Evolutionary conservation across 2,888 invertebrate genomes (phyloP).

Genomic region (Lasioglossum morio): DNA sequence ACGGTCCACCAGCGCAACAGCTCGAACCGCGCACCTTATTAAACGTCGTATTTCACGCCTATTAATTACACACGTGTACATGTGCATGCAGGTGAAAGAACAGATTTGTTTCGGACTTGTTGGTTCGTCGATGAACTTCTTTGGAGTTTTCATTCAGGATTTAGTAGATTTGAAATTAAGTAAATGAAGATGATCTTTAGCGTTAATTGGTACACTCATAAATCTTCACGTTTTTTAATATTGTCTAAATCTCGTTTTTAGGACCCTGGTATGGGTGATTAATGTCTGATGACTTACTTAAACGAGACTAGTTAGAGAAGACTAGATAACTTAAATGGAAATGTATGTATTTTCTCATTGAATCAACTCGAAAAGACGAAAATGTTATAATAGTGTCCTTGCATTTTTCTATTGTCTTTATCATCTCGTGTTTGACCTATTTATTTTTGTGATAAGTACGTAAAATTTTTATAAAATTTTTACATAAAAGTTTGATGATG

Average conservation of each 20-base stretch:
- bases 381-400: neutral
- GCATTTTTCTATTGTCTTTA: neutral
- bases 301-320: no score
- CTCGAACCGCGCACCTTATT: conserved; percentile 53
- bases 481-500: no score
- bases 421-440: neutral
- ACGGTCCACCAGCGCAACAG: conserved; percentile 9
- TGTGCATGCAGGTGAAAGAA: conserved; percentile 39
- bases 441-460: no score
- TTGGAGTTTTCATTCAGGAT: neutral
- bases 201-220: neutral
- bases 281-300: no score
- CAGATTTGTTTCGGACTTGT: conserved; percentile 12
- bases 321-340: neutral
- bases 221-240: neutral
- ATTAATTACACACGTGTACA: conserved; percentile 64
- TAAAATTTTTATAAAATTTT: no score
- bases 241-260: neutral
- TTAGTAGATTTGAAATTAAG: neutral
- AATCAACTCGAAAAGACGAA: neutral
- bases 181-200: neutral
- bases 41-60: conserved; percentile 68
- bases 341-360: no score
- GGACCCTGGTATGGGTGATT: neutral
- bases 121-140: neutral